Conservation (phyloP, 2,797 vertebrate species). For the Xiphorhynchus erythropygius region DNA sequence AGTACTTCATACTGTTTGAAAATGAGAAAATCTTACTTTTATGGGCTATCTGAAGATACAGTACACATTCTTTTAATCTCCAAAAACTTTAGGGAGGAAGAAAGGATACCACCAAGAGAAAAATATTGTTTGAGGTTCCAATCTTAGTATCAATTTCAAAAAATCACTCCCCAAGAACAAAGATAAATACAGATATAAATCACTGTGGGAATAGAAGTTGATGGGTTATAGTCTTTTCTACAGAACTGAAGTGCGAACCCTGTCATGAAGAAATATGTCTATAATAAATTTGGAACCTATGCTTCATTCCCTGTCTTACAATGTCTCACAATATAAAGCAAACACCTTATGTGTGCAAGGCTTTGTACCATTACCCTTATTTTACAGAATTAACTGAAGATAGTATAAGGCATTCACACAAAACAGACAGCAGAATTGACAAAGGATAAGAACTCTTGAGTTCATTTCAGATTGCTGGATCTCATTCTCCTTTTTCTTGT, state of each 20-base stretch:
- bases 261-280: constrained; percentile 9
- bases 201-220: background rate
- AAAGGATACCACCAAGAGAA: background rate
- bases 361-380: background rate
- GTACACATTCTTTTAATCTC: background rate
- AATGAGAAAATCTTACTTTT: background rate
- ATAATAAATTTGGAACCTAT: background rate
- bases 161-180: background rate
- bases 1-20: background rate
- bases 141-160: background rate
- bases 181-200: constrained; percentile 27
- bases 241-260: background rate
- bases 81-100: background rate
- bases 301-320: background rate
- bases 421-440: background rate
- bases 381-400: background rate
- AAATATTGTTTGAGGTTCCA: constrained; percentile 12
- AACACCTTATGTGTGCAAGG: background rate
- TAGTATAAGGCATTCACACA: background rate
- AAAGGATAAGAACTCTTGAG: background rate
- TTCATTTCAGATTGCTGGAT: background rate
- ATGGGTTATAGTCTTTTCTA: background rate
- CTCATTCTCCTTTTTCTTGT: background rate
- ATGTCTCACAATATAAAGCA: background rate
- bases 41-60: background rate